These are phyloP conservation scores for Brachypteracias leptosomus DNA, from an alignment of 2,113 vertebrate genomes.

Conservation along the genomic window DNA sequence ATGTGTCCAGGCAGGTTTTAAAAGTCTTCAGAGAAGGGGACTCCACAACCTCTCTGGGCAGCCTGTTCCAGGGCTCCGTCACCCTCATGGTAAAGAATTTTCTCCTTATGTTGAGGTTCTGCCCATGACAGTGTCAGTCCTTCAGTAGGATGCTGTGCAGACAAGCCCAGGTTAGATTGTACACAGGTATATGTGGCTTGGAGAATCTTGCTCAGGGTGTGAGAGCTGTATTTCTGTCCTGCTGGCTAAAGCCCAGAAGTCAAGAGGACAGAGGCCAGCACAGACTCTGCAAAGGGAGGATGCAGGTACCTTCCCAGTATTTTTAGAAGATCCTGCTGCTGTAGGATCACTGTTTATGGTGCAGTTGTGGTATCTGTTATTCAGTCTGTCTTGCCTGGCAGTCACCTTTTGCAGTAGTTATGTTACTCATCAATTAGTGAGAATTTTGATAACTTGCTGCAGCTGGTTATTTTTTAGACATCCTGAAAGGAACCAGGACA, in stretches of 20 bases:
- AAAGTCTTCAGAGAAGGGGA: too few species aligned
- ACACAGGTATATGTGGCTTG: accelerated
- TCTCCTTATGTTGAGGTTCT: too few species aligned
- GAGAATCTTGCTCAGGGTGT: neutral
- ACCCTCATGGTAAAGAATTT: too few species aligned
- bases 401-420: neutral
- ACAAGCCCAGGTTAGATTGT: neutral
- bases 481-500: neutral
- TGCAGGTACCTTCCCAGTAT: too few species aligned
- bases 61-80: too few species aligned
- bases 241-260: neutral
- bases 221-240: neutral
- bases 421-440: neutral
- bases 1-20: too few species aligned
- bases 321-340: neutral
- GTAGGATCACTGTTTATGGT: neutral
- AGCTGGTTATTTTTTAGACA: neutral
- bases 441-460: neutral
- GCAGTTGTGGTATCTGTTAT: neutral
- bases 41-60: too few species aligned
- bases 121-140: neutral
- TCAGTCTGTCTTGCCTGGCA: neutral
- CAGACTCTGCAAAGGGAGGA: too few species aligned
- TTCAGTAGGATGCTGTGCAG: neutral
- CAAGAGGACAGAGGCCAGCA: neutral